phyloP scores from a whole-genome alignment of 2,888 invertebrate species.

The Idaea dimidiata region DNA sequence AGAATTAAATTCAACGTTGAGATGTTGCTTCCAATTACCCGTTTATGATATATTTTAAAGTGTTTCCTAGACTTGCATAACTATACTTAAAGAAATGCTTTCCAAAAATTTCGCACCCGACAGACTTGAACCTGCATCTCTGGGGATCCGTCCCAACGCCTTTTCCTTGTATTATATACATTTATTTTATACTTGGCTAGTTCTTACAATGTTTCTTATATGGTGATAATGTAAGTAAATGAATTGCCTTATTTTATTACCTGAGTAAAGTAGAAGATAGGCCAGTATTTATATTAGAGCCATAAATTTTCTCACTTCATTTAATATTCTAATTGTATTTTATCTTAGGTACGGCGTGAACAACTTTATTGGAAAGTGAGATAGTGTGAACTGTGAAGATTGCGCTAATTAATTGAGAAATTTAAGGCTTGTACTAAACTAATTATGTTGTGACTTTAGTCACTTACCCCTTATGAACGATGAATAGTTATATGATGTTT shows the following conservation, averaged over 20 bases:
- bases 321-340: constrained; percentile 48
- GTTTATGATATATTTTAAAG: too few species aligned
- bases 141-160: too few species aligned
- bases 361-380: constrained; percentile 58
- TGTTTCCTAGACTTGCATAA: too few species aligned
- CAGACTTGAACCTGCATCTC: too few species aligned
- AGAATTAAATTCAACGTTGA: too few species aligned
- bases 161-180: constrained; percentile 1
- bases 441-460: neutral
- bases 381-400: constrained; percentile 63
- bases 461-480: neutral
- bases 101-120: too few species aligned
- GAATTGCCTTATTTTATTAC: constrained; percentile 22
- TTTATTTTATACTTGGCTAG: constrained; percentile 6
- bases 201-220: constrained; percentile 22
- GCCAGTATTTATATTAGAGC: constrained; percentile 28
- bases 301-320: constrained; percentile 34
- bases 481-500: neutral
- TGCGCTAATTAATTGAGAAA: constrained; percentile 56
- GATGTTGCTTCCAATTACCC: too few species aligned
- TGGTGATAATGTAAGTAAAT: constrained; percentile 21
- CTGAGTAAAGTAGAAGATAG: constrained; percentile 26
- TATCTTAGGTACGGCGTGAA: constrained; percentile 39
- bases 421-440: constrained; percentile 27
- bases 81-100: too few species aligned